These are phyloP conservation scores for Mandrillus leucophaeus DNA, from an alignment of 2,113 vertebrate genomes.

Conservation along the genomic window DNA sequence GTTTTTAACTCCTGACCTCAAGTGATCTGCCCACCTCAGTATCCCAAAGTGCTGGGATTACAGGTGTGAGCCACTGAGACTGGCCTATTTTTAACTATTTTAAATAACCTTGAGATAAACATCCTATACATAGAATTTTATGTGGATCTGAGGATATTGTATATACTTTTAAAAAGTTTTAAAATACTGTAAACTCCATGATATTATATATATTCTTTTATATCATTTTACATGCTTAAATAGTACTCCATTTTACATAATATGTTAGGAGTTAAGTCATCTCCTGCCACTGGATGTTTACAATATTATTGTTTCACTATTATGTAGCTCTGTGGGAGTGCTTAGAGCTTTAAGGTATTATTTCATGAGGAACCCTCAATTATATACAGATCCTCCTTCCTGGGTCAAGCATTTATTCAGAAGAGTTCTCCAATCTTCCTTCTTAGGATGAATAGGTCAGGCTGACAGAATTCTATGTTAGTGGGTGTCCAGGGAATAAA, in stretches of 20 bases:
- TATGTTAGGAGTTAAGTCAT: neutral
- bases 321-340: neutral
- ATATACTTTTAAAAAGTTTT: neutral
- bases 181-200: neutral
- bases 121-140: neutral
- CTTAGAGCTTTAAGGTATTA: neutral
- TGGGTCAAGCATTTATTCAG: slow-evolving; percentile 1
- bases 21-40: too few relatives aligned
- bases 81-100: neutral
- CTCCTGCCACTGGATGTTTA: neutral
- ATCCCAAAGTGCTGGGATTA: too few relatives aligned
- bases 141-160: neutral
- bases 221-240: neutral
- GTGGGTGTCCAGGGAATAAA: neutral
- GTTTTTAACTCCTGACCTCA: too few relatives aligned
- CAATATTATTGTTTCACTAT: neutral
- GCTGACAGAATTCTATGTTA: neutral
- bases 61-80: too few relatives aligned
- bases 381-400: neutral
- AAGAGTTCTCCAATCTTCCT: neutral
- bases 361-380: neutral
- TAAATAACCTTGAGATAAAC: neutral
- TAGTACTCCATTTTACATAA: neutral
- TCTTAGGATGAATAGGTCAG: neutral
- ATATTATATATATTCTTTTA: neutral